Conservation (phyloP, 2,888 invertebrate species). For the Xestia sexstrigata region DNA sequence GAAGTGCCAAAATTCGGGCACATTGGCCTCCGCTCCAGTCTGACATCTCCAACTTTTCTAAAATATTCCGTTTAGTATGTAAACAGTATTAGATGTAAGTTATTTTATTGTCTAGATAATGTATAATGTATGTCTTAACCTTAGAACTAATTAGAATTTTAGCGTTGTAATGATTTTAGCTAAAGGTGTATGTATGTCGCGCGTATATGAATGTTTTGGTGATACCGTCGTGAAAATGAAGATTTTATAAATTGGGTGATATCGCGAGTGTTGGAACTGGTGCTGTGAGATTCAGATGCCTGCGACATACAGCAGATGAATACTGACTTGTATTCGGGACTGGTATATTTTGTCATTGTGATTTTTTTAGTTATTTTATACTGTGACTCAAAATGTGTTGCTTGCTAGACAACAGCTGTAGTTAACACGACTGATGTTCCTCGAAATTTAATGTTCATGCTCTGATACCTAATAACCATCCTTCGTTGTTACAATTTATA, state of each 20-base stretch:
- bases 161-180: slow-evolving; percentile 84
- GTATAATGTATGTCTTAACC: slow-evolving; percentile 89
- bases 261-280: slow-evolving; percentile 80
- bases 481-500: slow-evolving; percentile 89
- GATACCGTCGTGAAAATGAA: slow-evolving; percentile 61
- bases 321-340: slow-evolving; percentile 81
- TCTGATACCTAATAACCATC: slow-evolving; percentile 84
- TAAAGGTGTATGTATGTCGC: slow-evolving; percentile 88
- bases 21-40: slow-evolving; percentile 74
- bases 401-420: slow-evolving; percentile 84
- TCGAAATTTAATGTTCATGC: slow-evolving; percentile 81
- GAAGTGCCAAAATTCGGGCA: slow-evolving; percentile 82
- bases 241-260: slow-evolving; percentile 73
- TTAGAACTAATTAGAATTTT: slow-evolving; percentile 81
- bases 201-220: slow-evolving; percentile 84
- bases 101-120: slow-evolving; percentile 87
- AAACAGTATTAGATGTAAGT: slow-evolving; percentile 87
- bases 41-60: slow-evolving; percentile 73
- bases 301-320: slow-evolving; percentile 85
- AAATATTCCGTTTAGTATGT: slow-evolving; percentile 86
- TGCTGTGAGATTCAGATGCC: slow-evolving; percentile 88
- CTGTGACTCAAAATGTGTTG: slow-evolving; percentile 81
- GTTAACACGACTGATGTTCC: slow-evolving; percentile 88
- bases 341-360: slow-evolving; percentile 80
- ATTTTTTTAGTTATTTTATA: slow-evolving; percentile 83